Conservation (phyloP, 2,113 vertebrate species). For the Melierax canorus region DNA sequence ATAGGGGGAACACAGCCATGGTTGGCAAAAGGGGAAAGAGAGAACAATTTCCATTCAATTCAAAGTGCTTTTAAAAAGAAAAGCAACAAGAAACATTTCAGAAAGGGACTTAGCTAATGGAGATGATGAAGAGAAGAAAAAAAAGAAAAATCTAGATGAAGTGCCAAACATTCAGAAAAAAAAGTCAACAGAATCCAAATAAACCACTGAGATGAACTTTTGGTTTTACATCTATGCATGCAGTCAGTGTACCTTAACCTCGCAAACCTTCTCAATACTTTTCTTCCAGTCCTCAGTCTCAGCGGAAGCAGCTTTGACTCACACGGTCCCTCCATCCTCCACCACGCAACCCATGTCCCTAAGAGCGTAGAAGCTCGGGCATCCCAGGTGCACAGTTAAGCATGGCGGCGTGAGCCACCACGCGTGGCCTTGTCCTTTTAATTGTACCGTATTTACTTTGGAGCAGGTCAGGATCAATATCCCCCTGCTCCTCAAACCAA, state of each 20-base stretch:
- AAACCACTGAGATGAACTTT: background rate
- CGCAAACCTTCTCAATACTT: background rate
- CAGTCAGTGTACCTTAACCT: background rate
- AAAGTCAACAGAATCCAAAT: background rate
- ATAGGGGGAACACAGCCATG: background rate
- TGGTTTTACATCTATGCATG: background rate
- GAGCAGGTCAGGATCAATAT: background rate
- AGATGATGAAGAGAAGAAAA: background rate
- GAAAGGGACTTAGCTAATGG: background rate
- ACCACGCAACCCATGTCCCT: background rate
- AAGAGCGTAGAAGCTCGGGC: background rate
- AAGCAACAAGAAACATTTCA: background rate
- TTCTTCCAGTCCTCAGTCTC: background rate
- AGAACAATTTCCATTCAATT: background rate
- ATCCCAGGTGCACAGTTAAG: accelerated
- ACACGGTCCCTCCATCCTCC: background rate
- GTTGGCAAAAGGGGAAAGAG: background rate
- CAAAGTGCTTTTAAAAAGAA: background rate
- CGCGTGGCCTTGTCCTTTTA: accelerated
- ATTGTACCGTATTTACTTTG: background rate
- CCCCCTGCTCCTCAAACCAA: background rate
- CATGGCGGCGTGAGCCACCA: accelerated
- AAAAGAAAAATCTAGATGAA: background rate
- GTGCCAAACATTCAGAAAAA: background rate
- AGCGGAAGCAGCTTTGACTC: background rate